Evolutionary conservation across 2,888 invertebrate species (phyloP).

Genomic region (Megastigmus dorsalis): DNA sequence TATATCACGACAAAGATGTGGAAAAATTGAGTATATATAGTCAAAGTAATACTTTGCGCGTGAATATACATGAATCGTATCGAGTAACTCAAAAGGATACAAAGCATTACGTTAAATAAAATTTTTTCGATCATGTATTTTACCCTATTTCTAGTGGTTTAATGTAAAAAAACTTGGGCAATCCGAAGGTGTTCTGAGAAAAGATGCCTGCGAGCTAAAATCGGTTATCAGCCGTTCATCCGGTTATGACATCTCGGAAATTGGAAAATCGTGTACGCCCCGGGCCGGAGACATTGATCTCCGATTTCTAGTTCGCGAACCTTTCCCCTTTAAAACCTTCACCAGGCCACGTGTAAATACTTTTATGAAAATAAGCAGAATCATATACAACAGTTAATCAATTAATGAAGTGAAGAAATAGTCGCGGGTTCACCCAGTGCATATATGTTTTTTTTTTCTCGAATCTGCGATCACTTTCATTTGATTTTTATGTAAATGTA

Average conservation of each 20-base stretch:
- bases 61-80: constrained; percentile 1
- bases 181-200: not conserved
- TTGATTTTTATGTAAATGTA: constrained; percentile 36
- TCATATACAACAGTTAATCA: constrained; percentile 28
- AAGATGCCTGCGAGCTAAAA: not conserved
- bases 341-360: constrained; percentile 49
- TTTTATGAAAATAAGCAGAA: constrained; percentile 36
- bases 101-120: constrained; percentile 5
- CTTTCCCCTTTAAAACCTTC: not conserved
- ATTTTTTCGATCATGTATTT: constrained; percentile 11
- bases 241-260: constrained; percentile 15
- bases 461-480: constrained; percentile 16
- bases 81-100: not conserved
- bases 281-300: constrained; percentile 4
- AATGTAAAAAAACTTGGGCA: constrained; percentile 6
- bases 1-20: constrained; percentile 45
- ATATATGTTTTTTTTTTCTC: not conserved
- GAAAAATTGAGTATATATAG: not conserved
- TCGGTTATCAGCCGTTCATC: not conserved
- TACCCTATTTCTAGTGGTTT: constrained; percentile 2
- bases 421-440: constrained; percentile 3
- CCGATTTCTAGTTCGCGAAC: not conserved
- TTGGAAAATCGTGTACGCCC: constrained; percentile 43
- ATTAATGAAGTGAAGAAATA: constrained; percentile 28
- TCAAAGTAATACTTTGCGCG: not conserved